Base-by-base conservation (phyloP, 2,888 invertebrate species). In the Piscicola geometra region DNA sequence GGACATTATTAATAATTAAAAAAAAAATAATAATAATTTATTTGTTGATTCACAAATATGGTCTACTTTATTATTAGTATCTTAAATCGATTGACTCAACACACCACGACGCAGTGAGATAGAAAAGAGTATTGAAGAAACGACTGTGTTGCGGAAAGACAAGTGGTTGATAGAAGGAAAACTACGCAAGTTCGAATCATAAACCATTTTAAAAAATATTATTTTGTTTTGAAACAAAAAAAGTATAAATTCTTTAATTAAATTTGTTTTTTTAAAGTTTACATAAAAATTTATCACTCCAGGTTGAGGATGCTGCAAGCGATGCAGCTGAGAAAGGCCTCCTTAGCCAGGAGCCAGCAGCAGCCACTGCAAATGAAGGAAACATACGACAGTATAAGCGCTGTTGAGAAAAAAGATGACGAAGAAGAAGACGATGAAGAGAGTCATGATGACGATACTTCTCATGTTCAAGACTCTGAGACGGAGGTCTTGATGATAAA, bases 131-230 rank as follows among this genome's bases (percentile, higher is more conserved):
- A 88, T 97, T 71, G 96, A 97, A 79, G 91, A 90, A 75, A 91
- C 93, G 78, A 91, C 91, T 79, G 93, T 92, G 82, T 88, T 93
- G 80, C 91, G 91, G 83, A 92, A 94, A 82, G 96, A 97, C 83
- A 90, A 94, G 81, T 96, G 95, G 89, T 89, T 94, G 77, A 88
- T 94, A 82, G 97, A 97, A 83, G 93, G 93, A 83, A 93, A 94
- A 88, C 90, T 96, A 69, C 89, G 95, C 83, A 94, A 94, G 90
- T 93, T 28, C 30, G 21, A 64, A 64, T 28, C 3, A 64, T n/a
- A 12, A 21, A 64, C 21, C 30, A 9, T 64, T 64, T 64, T 64
- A 21, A 64, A 9, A 28, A 28, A 25, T 64, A 30, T 18, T 15
- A 52, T 64, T 64, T 64, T 64, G 64, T 12, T 28, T 18, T 64